Base-by-base conservation (phyloP, 2,888 invertebrate species). In the Trachelus tabidus region DNA sequence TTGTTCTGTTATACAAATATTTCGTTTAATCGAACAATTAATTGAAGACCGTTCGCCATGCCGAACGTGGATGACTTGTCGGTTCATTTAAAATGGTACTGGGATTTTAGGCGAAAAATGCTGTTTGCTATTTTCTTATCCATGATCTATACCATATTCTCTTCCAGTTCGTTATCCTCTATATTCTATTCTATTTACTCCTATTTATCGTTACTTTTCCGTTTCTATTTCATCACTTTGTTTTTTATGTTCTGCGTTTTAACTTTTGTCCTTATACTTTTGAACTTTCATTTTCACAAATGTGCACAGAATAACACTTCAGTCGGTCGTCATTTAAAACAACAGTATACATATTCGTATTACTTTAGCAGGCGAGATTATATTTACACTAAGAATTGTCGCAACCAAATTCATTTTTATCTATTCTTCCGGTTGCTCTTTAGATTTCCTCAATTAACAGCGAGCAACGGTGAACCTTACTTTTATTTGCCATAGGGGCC, bases 81-180 rank as follows among this genome's bases (percentile, higher is more conserved):
- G 56, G 9, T 56, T 56, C 56, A 23, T 56, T 56, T 56, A 23
- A 56, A 56, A 56, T 56, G 56, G 23, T 56, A 56, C 56, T 15
- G 56, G 56, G 56, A 56, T 56, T 56, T 56, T 56, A 56, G 23
- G 56, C 56, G 23, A 56, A 56, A 56, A 23, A 23, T 56, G 56
- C 56, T 56, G 23, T 56, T 56, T 56, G 23, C 56, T 56, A 56
- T 23, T 23, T 56, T 56, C 23, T 56, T 23, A 15, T 56, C 9
- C 23, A 23, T 56, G 23, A 37, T 80, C 75, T 75, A 71, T 68
- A 75, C 75, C 30, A 35, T 37, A 78, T 76, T 78, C 35, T 73
- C 31, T 77, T 77, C 75, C 56, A 23, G 79, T 77, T 73, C 75
- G 56, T 76, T 71, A 9, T 56, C 23, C 56, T 56, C 23, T 23